Percentiles rank a stretch among this genome's conserved stretches.
phyloP scores from a whole-genome alignment of 64 coral and sea anemone species.

The Actinia tenebrosa region DNA sequence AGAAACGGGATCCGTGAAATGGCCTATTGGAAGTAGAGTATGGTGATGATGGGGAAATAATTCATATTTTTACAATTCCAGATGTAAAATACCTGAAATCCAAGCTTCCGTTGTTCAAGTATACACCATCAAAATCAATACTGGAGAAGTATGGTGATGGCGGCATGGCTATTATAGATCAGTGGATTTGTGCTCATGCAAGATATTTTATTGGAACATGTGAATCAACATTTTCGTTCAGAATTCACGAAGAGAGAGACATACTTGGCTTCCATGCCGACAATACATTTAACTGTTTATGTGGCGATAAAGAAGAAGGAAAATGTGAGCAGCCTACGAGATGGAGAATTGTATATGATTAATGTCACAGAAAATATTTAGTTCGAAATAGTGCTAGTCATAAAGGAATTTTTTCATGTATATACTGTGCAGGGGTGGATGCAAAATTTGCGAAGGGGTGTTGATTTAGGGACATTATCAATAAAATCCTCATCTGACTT shows the following conservation, averaged over 20 bases:
- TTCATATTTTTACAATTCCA: conserved; percentile 16
- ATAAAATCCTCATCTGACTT: too few species aligned
- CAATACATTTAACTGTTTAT: conserved; percentile 92
- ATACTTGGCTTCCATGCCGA: conserved; percentile 97
- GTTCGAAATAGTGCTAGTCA: too few species aligned
- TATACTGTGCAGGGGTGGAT: too few species aligned
- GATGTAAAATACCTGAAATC: conserved; percentile 83
- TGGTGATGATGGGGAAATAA: too few species aligned
- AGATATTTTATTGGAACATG: conserved; percentile 79
- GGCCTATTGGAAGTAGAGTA: too few species aligned
- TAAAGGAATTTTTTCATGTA: too few species aligned
- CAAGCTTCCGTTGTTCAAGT: conserved; percentile 82
- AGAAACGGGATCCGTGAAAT: too few species aligned
- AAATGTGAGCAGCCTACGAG: conserved; percentile 94
- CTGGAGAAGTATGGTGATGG: conserved; percentile 85
- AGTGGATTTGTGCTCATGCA: conserved; percentile 99
- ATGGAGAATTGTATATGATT: conserved; percentile 89
- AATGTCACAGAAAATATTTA: not conserved
- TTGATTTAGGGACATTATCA: too few species aligned
- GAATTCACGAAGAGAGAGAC: conserved; percentile 96
- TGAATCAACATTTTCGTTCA: conserved; percentile 97
- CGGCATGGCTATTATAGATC: conserved; percentile 93
- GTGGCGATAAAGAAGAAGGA: conserved; percentile 85
- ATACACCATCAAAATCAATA: conserved; percentile 58
- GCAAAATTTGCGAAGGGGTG: too few species aligned